Base-by-base conservation (phyloP, 2,113 vertebrate species). In the Vireo altiloquus region DNA sequence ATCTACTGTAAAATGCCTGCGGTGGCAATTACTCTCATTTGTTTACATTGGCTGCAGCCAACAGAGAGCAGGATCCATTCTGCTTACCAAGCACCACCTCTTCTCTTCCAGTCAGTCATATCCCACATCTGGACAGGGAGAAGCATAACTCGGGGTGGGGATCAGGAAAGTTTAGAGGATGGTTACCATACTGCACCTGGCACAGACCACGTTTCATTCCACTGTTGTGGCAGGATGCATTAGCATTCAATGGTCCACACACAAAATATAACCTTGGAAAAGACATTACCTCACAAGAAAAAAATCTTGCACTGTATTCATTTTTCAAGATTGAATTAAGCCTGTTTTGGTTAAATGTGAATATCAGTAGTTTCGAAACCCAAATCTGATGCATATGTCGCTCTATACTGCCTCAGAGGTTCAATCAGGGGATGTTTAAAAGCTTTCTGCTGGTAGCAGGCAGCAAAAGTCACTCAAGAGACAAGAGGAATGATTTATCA, bases 261-360 rank as follows among this genome's bases (percentile, higher is more conserved):
- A 49, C 68, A 87, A 96, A 95, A 75, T 56, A 28, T 3, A 83
- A 75, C 91, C 80, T 89, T 39, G 79, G 70, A 95, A 96, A 96
- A 66, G 90, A 95, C 94, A 88, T 97, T 94, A 96, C 94, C 93
- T 98, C 97, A 96, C 44, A 28, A 79, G 88, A 92, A 97, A 98
- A 97, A 83, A 93, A 97, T 94, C 64, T 89, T 93, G 71, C 81
- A 54, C 87, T 69, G 56, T 49, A 60, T 86, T 94, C 75, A 89
- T 91, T 96, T 94, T 96, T 95, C 87, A 95, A 94, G 92, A 92
- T 6, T 76, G 94, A 89, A 96, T 92, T 94, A 96, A 96, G 86
- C 33, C 52, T 61, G 54, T 71, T 94, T 94, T 60, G 56, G 86
- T 91, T 97, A 95, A 97, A 97, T 65, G 78, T 20, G 88, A 95